Conservation (phyloP, 1,140 invertebrate genomes). For the Andrena cerasifolii region DNA sequence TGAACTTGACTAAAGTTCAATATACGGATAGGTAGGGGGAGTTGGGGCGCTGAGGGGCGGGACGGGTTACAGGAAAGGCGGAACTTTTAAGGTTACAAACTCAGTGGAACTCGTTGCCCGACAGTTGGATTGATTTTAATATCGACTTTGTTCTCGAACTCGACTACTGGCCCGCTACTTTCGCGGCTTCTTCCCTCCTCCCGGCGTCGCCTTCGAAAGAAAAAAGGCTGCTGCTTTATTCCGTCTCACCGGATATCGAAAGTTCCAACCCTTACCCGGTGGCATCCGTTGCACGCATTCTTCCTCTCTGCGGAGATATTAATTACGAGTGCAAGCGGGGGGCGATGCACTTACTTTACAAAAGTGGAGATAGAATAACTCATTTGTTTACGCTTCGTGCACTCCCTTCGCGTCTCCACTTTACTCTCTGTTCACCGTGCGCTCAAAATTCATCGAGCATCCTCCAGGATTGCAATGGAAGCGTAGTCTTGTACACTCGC, state of each 20-base stretch:
- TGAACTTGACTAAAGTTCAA: slow-evolving; percentile 78
- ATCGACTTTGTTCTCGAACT: slow-evolving; percentile 77
- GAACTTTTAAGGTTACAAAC: slow-evolving; percentile 77
- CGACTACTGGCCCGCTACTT: slow-evolving; percentile 60
- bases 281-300: background rate
- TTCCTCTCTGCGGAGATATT: background rate
- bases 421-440: too few relatives aligned
- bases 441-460: too few relatives aligned
- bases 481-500: too few relatives aligned
- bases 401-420: too few relatives aligned
- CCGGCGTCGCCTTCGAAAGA: background rate
- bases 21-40: slow-evolving; percentile 57
- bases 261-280: background rate
- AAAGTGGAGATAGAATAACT: too few relatives aligned
- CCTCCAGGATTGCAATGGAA: too few relatives aligned
- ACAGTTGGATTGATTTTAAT: slow-evolving; percentile 79
- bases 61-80: slow-evolving; percentile 6
- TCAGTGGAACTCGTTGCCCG: slow-evolving; percentile 70
- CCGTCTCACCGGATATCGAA: background rate
- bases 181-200: slow-evolving; percentile 47
- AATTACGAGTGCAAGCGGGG: too few relatives aligned
- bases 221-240: background rate
- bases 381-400: too few relatives aligned
- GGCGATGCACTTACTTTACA: too few relatives aligned
- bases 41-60: background rate